Conservation (phyloP, 1,140 invertebrate species). For the Zaprionus africanus region DNA sequence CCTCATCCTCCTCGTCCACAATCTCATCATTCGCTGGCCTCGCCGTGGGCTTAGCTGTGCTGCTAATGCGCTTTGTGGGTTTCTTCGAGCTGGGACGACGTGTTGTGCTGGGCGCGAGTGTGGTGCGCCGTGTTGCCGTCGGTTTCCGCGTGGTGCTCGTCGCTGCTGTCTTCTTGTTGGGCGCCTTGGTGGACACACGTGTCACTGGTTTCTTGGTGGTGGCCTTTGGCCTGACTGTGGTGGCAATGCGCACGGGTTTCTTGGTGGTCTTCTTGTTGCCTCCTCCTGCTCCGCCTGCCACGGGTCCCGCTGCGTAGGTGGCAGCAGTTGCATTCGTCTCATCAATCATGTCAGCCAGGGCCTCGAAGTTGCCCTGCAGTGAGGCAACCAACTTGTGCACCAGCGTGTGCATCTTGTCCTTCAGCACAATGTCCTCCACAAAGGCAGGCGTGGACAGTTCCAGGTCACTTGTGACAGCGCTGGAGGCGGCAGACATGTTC, state of each 20-base stretch:
- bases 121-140: conserved; percentile 53
- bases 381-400: conserved; percentile 93
- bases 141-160: conserved; percentile 65
- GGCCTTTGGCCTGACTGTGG: conserved; percentile 65
- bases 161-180: conserved; percentile 76
- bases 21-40: conserved; percentile 64
- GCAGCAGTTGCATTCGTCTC: conserved; percentile 75
- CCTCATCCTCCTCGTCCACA: conserved; percentile 85
- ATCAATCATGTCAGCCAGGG: conserved; percentile 90
- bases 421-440: conserved; percentile 90
- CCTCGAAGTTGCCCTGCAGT: conserved; percentile 91
- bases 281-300: conserved; percentile 53
- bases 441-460: conserved; percentile 90
- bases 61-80: conserved; percentile 69
- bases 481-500: conserved; percentile 88
- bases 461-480: conserved; percentile 86
- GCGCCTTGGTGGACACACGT: conserved; percentile 85
- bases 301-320: conserved; percentile 50
- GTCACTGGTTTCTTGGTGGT: conserved; percentile 79
- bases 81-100: conserved; percentile 85
- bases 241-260: conserved; percentile 63
- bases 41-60: conserved; percentile 54
- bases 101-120: conserved; percentile 48
- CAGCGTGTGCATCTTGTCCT: conserved; percentile 91
- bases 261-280: conserved; percentile 51